A percentile compares a stretch with the other conserved stretches of the same genome.
Conservation (phyloP, 2,113 vertebrate species). For the Barnardius zonarius region DNA sequence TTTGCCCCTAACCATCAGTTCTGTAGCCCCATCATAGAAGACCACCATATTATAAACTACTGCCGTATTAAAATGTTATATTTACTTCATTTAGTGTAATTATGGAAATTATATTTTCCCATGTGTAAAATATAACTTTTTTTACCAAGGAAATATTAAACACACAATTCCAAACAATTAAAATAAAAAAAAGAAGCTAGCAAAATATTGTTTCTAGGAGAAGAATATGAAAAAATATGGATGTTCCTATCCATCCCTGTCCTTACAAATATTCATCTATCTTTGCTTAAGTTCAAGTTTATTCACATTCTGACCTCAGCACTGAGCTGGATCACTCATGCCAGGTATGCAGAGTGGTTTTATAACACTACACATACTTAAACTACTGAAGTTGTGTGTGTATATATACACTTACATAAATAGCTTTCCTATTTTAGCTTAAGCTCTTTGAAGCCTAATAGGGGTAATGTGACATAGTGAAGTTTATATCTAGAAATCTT, state of each 20-base stretch:
- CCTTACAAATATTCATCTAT: background rate
- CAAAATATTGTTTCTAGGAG: background rate
- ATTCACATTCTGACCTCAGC: background rate
- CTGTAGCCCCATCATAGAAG: background rate
- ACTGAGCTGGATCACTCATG: background rate
- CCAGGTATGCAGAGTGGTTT: background rate
- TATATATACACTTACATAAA: background rate
- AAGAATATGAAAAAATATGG: background rate
- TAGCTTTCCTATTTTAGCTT: background rate
- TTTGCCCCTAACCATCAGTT: background rate
- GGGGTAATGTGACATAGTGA: background rate
- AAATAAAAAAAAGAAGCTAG: background rate
- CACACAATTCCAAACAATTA: background rate
- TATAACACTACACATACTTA: background rate
- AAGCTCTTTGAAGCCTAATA: background rate
- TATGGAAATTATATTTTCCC: background rate
- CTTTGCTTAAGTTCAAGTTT: background rate
- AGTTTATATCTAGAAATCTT: background rate
- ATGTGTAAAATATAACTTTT: background rate
- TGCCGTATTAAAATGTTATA: background rate
- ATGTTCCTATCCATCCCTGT: background rate
- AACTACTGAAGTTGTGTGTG: background rate
- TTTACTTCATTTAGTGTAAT: background rate
- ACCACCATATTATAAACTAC: background rate
- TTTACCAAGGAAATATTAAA: background rate